Evolutionary conservation across 2,888 invertebrate genomes (phyloP).

Genomic region (Caenorhabditis sp.): DNA sequence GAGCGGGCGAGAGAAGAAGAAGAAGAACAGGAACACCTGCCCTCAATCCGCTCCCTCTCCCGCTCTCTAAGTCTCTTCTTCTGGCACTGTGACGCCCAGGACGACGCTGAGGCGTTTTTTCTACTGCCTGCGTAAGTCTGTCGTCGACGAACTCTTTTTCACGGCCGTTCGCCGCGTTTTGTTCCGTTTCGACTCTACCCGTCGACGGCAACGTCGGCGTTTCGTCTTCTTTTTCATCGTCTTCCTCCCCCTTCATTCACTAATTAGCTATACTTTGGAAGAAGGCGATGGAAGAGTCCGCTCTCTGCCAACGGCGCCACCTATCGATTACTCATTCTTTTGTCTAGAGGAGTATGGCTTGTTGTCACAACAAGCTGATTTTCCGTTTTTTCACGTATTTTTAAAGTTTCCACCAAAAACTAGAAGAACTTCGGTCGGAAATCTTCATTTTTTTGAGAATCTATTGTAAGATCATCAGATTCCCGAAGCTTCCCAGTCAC

Average conservation of each 20-base stretch:
- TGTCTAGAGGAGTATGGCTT: not conserved
- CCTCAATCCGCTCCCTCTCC: slow-evolving; percentile 4
- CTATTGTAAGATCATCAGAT: no score
- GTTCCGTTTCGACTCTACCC: slow-evolving; percentile 3
- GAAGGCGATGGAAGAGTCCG: not conserved
- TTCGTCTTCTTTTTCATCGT: not conserved
- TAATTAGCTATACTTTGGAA: not conserved
- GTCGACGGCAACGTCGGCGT: not conserved
- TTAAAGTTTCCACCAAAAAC: not conserved
- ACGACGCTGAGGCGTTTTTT: not conserved
- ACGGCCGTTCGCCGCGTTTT: slow-evolving; percentile 24
- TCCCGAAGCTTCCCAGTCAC: not conserved
- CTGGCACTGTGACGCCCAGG: no score
- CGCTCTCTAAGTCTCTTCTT: slow-evolving; percentile 27
- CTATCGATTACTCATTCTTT: slow-evolving; percentile 15
- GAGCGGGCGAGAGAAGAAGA: not conserved
- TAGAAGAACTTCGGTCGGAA: no score
- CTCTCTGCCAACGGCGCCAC: no score
- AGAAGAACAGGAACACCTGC: not conserved
- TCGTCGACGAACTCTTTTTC: slow-evolving; percentile 29
- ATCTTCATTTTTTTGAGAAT: no score
- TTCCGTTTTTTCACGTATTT: not conserved
- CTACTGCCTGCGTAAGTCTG: not conserved
- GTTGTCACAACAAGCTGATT: not conserved
- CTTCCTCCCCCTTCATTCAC: not conserved